A percentile compares a stretch with the other conserved stretches of the same genome.
These are phyloP conservation scores for Metacarcinus magister DNA, from an alignment of 2,888 invertebrate genomes.

Conservation along the genomic window DNA sequence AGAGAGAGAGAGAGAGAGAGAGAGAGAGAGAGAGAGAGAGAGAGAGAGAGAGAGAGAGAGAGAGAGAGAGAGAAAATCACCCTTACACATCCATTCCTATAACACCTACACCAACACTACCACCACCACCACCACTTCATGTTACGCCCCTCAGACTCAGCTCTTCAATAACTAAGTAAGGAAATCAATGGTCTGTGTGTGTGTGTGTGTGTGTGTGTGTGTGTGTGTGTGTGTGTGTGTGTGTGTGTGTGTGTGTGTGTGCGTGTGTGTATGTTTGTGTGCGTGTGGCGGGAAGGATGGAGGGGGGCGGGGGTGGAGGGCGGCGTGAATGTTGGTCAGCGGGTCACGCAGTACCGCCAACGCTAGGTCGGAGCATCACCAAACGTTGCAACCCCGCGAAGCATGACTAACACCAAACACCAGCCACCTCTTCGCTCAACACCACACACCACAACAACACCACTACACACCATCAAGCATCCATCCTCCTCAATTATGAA, in stretches of 20 bases:
- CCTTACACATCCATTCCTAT: neutral
- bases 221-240: too few species aligned
- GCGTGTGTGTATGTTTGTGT: too few species aligned
- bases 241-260: too few species aligned
- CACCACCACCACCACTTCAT: neutral
- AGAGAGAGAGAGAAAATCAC: neutral
- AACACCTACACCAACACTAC: too few species aligned
- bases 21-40: neutral
- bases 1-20: neutral
- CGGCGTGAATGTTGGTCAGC: neutral
- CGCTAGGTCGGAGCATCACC: neutral
- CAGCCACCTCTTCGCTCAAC: neutral
- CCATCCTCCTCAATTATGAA: neutral
- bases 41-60: neutral
- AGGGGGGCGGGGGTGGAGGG: neutral
- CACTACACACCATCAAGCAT: neutral
- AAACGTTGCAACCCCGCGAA: neutral
- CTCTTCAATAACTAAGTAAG: neutral
- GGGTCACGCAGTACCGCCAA: slow-evolving; percentile 2
- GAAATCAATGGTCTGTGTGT: neutral
- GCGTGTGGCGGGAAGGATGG: too few species aligned
- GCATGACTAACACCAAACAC: neutral
- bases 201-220: too few species aligned
- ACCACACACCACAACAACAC: neutral
- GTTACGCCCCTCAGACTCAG: neutral